Evolutionary conservation across 2,797 vertebrate species (phyloP).

Genomic region (Thamnophis elegans): DNA sequence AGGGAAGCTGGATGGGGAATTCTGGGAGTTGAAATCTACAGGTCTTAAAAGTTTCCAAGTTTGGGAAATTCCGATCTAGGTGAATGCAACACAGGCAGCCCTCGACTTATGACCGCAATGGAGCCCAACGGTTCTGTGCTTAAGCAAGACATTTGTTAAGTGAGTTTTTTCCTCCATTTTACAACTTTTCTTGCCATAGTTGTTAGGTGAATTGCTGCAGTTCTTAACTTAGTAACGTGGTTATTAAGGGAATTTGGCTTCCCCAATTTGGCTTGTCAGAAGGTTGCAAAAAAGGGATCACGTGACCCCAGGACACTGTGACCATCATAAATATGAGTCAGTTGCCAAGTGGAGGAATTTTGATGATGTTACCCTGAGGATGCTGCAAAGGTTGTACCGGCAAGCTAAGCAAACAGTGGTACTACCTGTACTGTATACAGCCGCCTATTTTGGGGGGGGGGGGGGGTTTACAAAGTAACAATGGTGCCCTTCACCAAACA

Average conservation of each 20-base stretch:
- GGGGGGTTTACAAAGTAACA: background rate
- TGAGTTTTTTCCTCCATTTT: background rate
- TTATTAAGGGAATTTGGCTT: background rate
- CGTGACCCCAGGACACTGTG: background rate
- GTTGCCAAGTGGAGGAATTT: background rate
- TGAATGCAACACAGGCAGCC: background rate
- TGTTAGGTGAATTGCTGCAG: background rate
- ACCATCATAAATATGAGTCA: background rate
- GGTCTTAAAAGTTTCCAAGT: no score
- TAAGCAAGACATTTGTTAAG: background rate
- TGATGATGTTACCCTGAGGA: background rate
- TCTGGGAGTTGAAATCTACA: no score
- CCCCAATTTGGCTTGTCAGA: background rate
- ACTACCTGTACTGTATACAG: background rate
- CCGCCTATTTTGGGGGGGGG: no score
- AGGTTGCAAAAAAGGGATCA: background rate
- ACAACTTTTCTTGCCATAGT: background rate
- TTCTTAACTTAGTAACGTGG: background rate
- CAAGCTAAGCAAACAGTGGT: background rate
- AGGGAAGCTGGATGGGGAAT: no score
- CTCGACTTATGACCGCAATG: background rate
- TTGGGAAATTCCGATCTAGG: no score
- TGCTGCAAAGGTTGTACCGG: background rate
- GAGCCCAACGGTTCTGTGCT: background rate
- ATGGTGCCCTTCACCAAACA: background rate